Evolutionary conservation across 2,113 vertebrate genomes (phyloP).

Genomic region (Carettochelys insculpta): DNA sequence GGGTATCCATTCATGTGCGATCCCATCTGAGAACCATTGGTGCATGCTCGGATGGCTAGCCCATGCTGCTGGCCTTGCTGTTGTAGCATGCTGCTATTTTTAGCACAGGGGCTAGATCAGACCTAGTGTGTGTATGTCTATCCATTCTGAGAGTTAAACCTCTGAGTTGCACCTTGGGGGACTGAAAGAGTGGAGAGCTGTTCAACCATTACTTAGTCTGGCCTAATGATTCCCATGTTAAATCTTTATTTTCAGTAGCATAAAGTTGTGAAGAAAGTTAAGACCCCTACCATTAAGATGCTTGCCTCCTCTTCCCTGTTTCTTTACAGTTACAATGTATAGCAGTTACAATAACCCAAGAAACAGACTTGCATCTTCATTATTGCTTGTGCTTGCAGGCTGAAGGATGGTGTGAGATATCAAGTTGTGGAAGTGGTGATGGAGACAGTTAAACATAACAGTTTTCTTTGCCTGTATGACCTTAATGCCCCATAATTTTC

Average conservation of each 20-base stretch:
- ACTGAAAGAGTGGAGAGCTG: not conserved
- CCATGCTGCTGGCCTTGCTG: not conserved
- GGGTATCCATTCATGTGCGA: not conserved
- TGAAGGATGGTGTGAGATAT: not conserved
- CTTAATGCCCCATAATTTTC: slow-evolving; percentile 49
- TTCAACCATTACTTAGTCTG: not conserved
- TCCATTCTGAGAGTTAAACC: not conserved
- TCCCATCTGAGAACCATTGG: not conserved
- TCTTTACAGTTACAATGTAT: not conserved
- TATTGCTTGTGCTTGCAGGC: not conserved
- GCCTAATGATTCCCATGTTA: not conserved
- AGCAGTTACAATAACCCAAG: not conserved
- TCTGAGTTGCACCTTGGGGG: not conserved
- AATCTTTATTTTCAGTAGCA: not conserved
- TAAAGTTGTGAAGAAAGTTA: not conserved
- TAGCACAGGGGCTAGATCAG: not conserved
- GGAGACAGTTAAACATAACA: slow-evolving; percentile 34
- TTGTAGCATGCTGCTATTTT: not conserved
- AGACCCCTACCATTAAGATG: not conserved
- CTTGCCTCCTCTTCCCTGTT: not conserved
- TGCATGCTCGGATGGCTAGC: not conserved
- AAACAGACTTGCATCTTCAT: not conserved
- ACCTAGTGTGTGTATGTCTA: not conserved
- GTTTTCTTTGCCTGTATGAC: slow-evolving; percentile 50
- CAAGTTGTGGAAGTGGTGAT: not conserved